Evolutionary conservation across 2,113 vertebrate genomes (phyloP), one percentile per base, ranked within the genome.

Genomic region (Caranx melampygus): DNA sequence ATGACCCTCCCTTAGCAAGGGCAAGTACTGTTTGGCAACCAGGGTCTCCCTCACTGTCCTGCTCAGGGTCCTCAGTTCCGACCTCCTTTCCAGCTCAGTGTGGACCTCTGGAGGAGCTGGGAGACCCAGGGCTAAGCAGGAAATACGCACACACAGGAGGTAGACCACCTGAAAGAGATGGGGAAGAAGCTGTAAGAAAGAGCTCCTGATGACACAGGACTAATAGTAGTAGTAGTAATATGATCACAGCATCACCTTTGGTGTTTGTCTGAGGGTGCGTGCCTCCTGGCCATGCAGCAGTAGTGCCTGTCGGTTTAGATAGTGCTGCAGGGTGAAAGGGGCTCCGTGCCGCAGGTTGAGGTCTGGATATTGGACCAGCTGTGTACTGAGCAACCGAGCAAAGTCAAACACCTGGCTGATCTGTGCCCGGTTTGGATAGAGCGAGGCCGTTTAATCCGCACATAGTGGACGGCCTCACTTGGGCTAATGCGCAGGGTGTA

Each of bases 401-500:
- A 96, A 96, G 88, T 95, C 94, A 87, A 95, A 96, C 57, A 96
- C 95, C 74, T 95, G 81, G 72, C 83, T 92, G 72, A 96, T 95
- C 91, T 96, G 95, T 1, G 86, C 82, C 15, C 92, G 88, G 95
- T 96, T 87, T 96, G 95, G 65, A 96, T 95, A 7, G 95, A 96
- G 54, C 88, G 92, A 26, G 94, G 95, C 8, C 95, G 83, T 61
- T 94, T 95, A 16, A 95, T 92, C 37, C 95, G 92, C 8, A 96
- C 95, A 6, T 92, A 96, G 85, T 95, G 95, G 16, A 96, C 90
- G 0, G 95, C 95, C 80, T 95, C 95, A 12, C 94, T 93, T 2
- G 95, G 93, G 54, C 90, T 94, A 75, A 95, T 92, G 42, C 94
- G 94, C 62, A 95, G 82, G 20, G 91, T 95, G 89, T 94, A 96